These are phyloP conservation scores for Stichodactyla helianthus DNA, from an alignment of 64 coral and sea anemone genomes.

Conservation along the genomic window DNA sequence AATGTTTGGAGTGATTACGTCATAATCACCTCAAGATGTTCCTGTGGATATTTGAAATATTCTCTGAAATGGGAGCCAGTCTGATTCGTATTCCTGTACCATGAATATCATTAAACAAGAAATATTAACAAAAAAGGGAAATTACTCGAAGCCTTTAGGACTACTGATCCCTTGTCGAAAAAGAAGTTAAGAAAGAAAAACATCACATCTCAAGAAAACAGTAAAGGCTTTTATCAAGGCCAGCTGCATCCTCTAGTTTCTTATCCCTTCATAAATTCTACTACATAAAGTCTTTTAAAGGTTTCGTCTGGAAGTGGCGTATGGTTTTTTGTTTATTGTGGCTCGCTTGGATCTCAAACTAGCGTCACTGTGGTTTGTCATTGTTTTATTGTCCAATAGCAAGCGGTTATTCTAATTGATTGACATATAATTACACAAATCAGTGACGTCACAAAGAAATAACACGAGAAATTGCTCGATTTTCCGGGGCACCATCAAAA, in stretches of 20 bases:
- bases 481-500: slow-evolving; percentile 17
- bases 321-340: neutral
- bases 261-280: neutral
- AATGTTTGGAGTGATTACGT: neutral
- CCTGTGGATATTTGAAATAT: neutral
- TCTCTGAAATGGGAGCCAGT: neutral
- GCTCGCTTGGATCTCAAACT: neutral
- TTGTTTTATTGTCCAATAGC: slow-evolving; percentile 26
- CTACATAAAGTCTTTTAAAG: neutral
- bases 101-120: neutral
- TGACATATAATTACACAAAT: slow-evolving; percentile 34
- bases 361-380: slow-evolving; percentile 11
- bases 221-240: neutral
- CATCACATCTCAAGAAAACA: neutral
- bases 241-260: neutral
- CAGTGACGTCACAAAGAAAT: slow-evolving; percentile 43
- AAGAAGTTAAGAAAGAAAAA: neutral
- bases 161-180: neutral
- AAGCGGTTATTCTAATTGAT: slow-evolving; percentile 17
- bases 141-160: neutral
- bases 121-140: neutral
- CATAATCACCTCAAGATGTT: neutral
- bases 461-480: slow-evolving; percentile 34
- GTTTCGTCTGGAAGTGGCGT: neutral
- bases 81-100: neutral